Percentiles rank a stretch among this genome's conserved stretches.
Evolutionary conservation across 2,888 invertebrate species (phyloP).

Genomic region (Ditula angustiorana): DNA sequence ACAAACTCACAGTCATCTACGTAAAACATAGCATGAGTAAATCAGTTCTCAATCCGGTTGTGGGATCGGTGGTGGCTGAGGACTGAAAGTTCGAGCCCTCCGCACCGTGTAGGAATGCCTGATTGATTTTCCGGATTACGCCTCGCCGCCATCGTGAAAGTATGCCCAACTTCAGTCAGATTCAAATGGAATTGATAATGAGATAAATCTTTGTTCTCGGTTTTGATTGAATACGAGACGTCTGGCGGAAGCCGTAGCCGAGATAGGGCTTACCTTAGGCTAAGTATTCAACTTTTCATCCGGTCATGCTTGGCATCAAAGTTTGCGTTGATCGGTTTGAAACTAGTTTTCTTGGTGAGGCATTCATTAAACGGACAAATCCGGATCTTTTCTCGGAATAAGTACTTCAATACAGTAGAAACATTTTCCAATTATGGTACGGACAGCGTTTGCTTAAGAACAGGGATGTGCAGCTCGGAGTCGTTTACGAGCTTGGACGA

Average conservation of each 20-base stretch:
- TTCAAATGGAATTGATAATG: constrained; percentile 71
- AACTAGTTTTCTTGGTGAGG: neutral
- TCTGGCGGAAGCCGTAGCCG: constrained; percentile 6
- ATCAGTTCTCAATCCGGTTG: constrained; percentile 21
- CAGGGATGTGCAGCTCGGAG: too few species aligned
- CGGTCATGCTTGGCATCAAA: neutral
- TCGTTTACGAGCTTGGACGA: too few species aligned
- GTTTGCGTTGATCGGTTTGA: neutral
- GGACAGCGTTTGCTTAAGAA: too few species aligned
- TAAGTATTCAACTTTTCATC: neutral
- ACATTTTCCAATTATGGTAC: too few species aligned
- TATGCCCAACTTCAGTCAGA: constrained; percentile 71
- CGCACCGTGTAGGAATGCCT: constrained; percentile 69
- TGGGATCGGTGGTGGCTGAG: constrained; percentile 20
- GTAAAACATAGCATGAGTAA: neutral
- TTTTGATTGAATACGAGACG: constrained; percentile 41
- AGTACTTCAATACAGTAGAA: too few species aligned
- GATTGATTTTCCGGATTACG: constrained; percentile 72
- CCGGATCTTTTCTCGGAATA: neutral
- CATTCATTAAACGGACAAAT: too few species aligned
- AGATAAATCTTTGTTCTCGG: constrained; percentile 61
- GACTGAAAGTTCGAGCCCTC: constrained; percentile 60
- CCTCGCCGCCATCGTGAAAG: constrained; percentile 68
- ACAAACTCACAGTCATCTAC: neutral
- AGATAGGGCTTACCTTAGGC: constrained; percentile 15